Conservation (phyloP, 2,888 invertebrate species). For the Deilephila elpenor region DNA sequence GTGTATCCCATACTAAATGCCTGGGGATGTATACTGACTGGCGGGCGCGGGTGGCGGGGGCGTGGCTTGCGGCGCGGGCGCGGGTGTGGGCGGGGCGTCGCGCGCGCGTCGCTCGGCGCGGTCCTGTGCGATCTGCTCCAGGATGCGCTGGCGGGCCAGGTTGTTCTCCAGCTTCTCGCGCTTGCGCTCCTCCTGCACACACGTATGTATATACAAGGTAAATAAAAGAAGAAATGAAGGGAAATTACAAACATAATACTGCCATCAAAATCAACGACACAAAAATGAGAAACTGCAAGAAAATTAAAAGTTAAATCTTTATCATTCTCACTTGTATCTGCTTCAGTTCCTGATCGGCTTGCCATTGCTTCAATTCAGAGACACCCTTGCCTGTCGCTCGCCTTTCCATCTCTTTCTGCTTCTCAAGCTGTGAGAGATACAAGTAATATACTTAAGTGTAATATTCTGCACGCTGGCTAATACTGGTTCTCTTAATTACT, state of each 20-base stretch:
- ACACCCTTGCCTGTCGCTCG: constrained; percentile 90
- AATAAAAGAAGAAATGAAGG: too few species aligned
- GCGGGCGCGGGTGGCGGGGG: constrained; percentile 39
- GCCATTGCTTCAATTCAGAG: constrained; percentile 88
- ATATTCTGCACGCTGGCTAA: too few species aligned
- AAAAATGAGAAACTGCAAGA: too few species aligned
- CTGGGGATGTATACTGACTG: constrained; percentile 44
- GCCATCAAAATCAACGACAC: too few species aligned
- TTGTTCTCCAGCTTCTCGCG: constrained; percentile 91
- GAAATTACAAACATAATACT: too few species aligned
- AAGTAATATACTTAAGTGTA: neutral
- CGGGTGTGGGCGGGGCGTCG: constrained; percentile 42
- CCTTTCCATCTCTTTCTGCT: constrained; percentile 88
- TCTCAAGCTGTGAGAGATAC: constrained; percentile 62
- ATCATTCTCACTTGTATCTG: constrained; percentile 81
- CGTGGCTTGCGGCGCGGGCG: constrained; percentile 36
- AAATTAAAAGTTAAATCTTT: too few species aligned
- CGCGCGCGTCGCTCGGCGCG: constrained; percentile 87
- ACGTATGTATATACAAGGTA: neutral
- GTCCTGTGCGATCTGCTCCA: constrained; percentile 94
- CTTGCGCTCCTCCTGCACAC: constrained; percentile 86
- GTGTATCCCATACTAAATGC: neutral
- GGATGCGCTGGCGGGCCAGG: constrained; percentile 89
- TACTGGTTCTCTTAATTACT: too few species aligned
- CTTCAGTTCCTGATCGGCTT: constrained; percentile 90